A percentile compares a stretch with the other conserved stretches of the same genome.
Conservation (phyloP, 1,140 invertebrate species). For the Drosophila equinoxialis region DNA sequence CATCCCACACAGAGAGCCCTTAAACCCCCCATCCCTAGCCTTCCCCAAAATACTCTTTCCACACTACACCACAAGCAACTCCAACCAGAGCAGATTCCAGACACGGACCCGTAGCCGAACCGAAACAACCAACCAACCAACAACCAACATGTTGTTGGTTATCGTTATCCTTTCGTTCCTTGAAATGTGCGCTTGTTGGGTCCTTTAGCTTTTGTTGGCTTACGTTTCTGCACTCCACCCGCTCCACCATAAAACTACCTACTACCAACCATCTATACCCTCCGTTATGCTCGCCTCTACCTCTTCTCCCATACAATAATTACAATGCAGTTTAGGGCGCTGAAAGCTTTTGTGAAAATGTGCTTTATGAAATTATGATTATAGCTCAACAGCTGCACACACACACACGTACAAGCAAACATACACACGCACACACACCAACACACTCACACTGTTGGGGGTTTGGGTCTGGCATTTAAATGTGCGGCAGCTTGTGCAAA, state of each 20-base stretch:
- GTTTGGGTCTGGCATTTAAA: constrained; percentile 62
- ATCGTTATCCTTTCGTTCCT: constrained; percentile 75
- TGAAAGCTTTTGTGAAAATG: constrained; percentile 82
- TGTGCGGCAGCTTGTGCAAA: constrained; percentile 80
- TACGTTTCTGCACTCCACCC: background rate
- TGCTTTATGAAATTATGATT: constrained; percentile 82
- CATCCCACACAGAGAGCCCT: background rate
- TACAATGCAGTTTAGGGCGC: constrained; percentile 81
- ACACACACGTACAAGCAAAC: constrained; percentile 13
- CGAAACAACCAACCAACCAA: constrained; percentile 47
- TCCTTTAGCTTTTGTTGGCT: constrained; percentile 35
- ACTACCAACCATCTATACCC: background rate
- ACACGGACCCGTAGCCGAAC: constrained; percentile 14
- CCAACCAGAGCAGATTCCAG: constrained; percentile 6
- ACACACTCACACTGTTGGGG: background rate
- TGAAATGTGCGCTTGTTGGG: constrained; percentile 56
- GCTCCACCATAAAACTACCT: background rate
- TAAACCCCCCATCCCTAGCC: background rate
- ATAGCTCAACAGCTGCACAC: constrained; percentile 78
- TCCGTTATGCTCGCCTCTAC: background rate
- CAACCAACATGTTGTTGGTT: constrained; percentile 69
- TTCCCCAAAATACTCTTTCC: background rate
- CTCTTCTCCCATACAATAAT: constrained; percentile 57
- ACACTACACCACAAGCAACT: background rate
- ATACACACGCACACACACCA: constrained; percentile 13